Evolutionary conservation across 1,140 invertebrate genomes (phyloP).

Genomic region (Drosophila suzukii): DNA sequence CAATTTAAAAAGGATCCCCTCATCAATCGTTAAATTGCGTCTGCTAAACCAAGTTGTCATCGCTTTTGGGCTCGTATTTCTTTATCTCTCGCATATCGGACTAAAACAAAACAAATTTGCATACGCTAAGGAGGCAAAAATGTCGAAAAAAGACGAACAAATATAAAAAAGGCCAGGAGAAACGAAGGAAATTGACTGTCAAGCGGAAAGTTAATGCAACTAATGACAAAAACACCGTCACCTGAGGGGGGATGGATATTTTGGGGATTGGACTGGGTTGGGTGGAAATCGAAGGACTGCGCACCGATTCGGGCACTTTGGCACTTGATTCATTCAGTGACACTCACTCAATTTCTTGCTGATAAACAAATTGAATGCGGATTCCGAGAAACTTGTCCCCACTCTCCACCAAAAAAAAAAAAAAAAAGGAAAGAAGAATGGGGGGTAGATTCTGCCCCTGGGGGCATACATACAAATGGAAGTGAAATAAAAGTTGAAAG

Average conservation of each 20-base stretch:
- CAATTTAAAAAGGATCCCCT: conserved; percentile 3
- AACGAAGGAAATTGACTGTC: conserved; percentile 70
- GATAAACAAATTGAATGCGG: conserved; percentile 81
- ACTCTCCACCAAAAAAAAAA: background rate
- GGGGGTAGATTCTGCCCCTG: conserved; percentile 21
- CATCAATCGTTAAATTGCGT: conserved; percentile 28
- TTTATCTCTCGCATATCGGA: conserved; percentile 15
- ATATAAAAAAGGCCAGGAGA: conserved; percentile 4
- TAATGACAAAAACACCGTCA: conserved; percentile 71
- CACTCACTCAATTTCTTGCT: conserved; percentile 79
- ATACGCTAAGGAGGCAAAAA: conserved; percentile 51
- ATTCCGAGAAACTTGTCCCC: conserved; percentile 34
- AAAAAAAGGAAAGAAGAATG: background rate
- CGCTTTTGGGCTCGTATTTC: conserved; percentile 27
- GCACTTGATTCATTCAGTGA: conserved; percentile 76
- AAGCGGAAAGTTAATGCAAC: conserved; percentile 77
- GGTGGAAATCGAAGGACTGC: conserved; percentile 16
- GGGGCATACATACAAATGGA: conserved; percentile 38
- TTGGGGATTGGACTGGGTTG: background rate
- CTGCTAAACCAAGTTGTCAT: conserved; percentile 32
- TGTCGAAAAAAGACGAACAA: background rate
- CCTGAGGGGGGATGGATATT: conserved; percentile 11
- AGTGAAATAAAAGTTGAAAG: conserved; percentile 73
- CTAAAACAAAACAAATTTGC: conserved; percentile 54
- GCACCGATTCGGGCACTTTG: conserved; percentile 39